Conservation (phyloP, 1,140 invertebrate genomes). For the Dinoponera quadriceps region DNA sequence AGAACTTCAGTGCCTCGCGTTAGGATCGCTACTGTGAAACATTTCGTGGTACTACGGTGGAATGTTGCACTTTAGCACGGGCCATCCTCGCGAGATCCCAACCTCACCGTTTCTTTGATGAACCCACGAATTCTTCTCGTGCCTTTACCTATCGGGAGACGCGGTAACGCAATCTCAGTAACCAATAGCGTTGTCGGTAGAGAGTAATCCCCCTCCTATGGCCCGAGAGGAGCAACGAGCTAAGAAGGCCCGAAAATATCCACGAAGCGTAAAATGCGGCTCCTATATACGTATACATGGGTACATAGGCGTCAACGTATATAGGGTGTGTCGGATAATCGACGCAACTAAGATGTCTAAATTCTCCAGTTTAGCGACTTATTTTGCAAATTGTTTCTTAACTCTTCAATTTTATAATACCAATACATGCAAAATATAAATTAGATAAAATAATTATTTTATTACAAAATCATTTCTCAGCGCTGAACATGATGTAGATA, state of each 20-base stretch:
- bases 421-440: too few species aligned
- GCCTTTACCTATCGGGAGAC: conserved; percentile 42
- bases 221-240: conserved; percentile 29
- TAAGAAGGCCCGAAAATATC: conserved; percentile 67
- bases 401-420: too few species aligned
- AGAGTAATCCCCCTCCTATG: background rate
- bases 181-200: conserved; percentile 69
- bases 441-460: too few species aligned
- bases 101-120: conserved; percentile 25
- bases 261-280: conserved; percentile 68
- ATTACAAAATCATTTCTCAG: too few species aligned
- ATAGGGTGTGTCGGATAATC: background rate
- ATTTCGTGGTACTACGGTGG: conserved; percentile 12
- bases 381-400: too few species aligned
- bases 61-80: conserved; percentile 15
- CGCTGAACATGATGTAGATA: background rate
- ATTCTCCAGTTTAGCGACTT: background rate
- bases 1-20: background rate
- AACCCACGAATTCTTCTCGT: conserved; percentile 52
- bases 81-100: conserved; percentile 4
- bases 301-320: conserved; percentile 1
- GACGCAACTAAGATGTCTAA: background rate
- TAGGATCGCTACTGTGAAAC: background rate
- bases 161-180: conserved; percentile 68
- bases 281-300: conserved; percentile 26